These are phyloP conservation scores for Salvelinus alpinus DNA, from an alignment of 2,113 vertebrate species.

Conservation along the genomic window DNA sequence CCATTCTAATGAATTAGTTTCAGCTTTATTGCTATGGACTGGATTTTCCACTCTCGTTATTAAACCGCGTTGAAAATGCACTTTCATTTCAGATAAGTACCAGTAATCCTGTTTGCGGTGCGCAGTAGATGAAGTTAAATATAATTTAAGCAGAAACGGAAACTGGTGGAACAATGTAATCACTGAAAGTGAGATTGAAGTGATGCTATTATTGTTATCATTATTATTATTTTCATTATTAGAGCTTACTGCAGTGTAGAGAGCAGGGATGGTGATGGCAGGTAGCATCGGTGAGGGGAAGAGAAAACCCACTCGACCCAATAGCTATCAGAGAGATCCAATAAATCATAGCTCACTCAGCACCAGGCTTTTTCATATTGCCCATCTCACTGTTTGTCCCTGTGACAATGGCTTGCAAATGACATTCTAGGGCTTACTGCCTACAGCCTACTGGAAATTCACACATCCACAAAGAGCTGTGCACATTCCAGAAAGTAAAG, in stretches of 20 bases:
- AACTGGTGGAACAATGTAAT: conserved; percentile 75
- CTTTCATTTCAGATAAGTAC: conserved; percentile 82
- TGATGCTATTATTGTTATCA: conserved; percentile 72
- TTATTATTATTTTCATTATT: conserved; percentile 71
- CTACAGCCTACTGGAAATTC: conserved; percentile 52
- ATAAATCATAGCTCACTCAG: conserved; percentile 54
- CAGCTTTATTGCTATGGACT: conserved; percentile 77
- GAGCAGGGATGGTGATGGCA: conserved; percentile 18
- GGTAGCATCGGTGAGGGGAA: conserved; percentile 44
- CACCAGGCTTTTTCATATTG: conserved; percentile 23
- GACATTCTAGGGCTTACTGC: conserved; percentile 43
- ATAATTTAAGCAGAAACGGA: conserved; percentile 79
- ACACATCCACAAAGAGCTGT: conserved; percentile 39
- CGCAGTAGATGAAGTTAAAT: conserved; percentile 77
- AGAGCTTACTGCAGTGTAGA: conserved; percentile 51
- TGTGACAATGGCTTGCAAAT: conserved; percentile 57
- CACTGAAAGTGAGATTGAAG: conserved; percentile 78
- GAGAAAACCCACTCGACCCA: conserved; percentile 35
- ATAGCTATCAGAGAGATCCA: conserved; percentile 54
- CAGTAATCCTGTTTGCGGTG: conserved; percentile 79
- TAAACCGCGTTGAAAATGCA: conserved; percentile 79
- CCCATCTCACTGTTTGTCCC: conserved; percentile 49
- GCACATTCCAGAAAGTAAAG: conserved; percentile 39
- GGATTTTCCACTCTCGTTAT: conserved; percentile 79
- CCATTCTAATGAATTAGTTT: conserved; percentile 77